A percentile compares a stretch with the other conserved stretches of the same genome.
Evolutionary conservation across 1,140 invertebrate species (phyloP).

Genomic region (Neotoxoptera formosana): DNA sequence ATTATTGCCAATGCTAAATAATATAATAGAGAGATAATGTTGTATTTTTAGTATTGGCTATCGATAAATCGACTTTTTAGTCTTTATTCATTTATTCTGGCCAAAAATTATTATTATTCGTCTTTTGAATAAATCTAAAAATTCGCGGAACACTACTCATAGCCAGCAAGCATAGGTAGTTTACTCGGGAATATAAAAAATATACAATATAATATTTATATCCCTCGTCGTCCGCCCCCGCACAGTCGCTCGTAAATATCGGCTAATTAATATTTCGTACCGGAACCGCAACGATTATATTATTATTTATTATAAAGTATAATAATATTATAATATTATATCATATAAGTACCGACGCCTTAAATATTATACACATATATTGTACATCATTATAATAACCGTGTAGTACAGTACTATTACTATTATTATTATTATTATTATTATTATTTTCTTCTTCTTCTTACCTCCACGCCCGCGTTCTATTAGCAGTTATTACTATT

Average conservation of each 20-base stretch:
- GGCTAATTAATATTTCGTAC: background rate
- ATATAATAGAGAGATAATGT: too few species aligned
- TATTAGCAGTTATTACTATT: constrained; percentile 9
- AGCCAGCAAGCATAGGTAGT: background rate
- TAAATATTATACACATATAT: background rate
- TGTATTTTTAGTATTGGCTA: background rate
- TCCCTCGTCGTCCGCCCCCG: background rate
- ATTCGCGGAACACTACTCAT: background rate
- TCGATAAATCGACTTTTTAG: background rate
- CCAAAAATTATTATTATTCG: background rate
- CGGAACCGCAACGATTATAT: background rate
- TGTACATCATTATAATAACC: background rate
- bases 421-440: background rate
- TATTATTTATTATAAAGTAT: background rate
- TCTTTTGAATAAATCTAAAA: background rate
- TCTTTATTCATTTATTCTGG: background rate
- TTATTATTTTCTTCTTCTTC: background rate
- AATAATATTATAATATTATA: background rate
- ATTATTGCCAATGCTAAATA: background rate
- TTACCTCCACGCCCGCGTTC: background rate
- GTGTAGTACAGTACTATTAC: background rate
- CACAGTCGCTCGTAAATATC: background rate
- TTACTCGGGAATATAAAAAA: background rate
- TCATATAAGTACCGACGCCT: background rate
- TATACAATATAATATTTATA: background rate